Evolutionary conservation across 2,797 vertebrate species (phyloP), one percentile per base, ranked within the genome.

Genomic region (Anguilla anguilla): DNA sequence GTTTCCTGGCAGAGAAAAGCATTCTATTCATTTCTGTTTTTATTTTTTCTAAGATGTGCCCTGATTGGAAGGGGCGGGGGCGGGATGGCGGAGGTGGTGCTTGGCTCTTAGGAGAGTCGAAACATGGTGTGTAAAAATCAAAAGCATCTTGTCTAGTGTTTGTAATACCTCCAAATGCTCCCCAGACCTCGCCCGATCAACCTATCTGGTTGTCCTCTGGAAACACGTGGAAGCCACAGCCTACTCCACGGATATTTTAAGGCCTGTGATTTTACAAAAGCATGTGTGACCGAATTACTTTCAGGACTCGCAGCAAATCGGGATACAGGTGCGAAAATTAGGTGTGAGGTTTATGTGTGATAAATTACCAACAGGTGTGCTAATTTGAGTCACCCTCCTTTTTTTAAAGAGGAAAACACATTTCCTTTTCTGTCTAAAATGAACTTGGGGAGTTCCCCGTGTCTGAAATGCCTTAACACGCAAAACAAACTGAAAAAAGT

Each of bases 321-420:
- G 94, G 94, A 93, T 94, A 94, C 95, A 96, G 95, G 96, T 96
- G 96, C 95, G 95, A 96, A 96, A 96, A 96, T 96, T 93, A 96
- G 95, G 96, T 96, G 96, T 94, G 95, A 97, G 95, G 90, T 96
- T 96, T 97, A 97, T 96, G 95, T 95, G 95, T 95, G 94, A 95
- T 95, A 95, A 96, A 96, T 96, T 93, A 95, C 93, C 93, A 95
- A 95, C 96, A 97, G 96, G 95, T 97, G 96, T 93, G 89, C 93
- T 95, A 94, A 95, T 95, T 91, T 88, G 91, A 96, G 93, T 93
- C 91, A 90, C 91, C 88, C 93, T 93, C 22, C 57, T 64, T 69
- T 57, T 86, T n/a, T 74, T 85, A 88, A 90, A 67, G 49, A 90
- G 89, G 86, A 87, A 90, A 90, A 89, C 89, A 83, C 59, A 90